A percentile compares a stretch with the other conserved stretches of the same genome.
These are phyloP conservation scores for Irena cyanogastra DNA, from an alignment of 2,113 vertebrate species.

Conservation along the genomic window DNA sequence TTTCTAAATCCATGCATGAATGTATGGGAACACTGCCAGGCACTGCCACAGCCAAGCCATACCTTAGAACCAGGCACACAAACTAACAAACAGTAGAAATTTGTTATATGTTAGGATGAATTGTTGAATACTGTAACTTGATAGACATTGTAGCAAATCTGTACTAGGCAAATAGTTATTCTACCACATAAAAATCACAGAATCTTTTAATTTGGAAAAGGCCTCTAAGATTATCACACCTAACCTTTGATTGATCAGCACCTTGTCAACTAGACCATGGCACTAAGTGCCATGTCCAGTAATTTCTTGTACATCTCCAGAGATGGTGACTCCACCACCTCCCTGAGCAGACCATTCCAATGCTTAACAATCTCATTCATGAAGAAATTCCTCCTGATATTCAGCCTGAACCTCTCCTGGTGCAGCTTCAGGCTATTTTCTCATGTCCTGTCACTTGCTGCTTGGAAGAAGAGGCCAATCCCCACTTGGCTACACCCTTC, in stretches of 20 bases:
- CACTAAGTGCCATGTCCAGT: neutral
- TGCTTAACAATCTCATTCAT: neutral
- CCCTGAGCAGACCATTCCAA: neutral
- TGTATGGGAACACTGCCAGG: neutral
- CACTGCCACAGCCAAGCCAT: neutral
- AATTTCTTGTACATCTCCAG: neutral
- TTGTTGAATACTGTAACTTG: neutral
- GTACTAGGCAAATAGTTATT: neutral
- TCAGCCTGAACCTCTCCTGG: neutral
- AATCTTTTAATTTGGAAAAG: neutral
- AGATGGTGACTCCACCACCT: neutral
- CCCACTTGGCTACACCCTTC: neutral
- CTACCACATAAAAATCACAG: neutral
- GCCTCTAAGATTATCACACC: neutral
- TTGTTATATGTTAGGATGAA: neutral
- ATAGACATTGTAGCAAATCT: neutral
- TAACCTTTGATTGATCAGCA: neutral
- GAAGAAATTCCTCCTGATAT: neutral
- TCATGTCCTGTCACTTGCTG: neutral
- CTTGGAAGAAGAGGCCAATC: neutral
- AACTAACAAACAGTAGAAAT: neutral
- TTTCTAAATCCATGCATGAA: neutral
- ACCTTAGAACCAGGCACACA: neutral
- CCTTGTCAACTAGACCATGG: neutral
- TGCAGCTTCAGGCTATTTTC: neutral